phyloP scores from a whole-genome alignment of 2,797 vertebrate genomes.

The Cyprinodon diabolis region DNA sequence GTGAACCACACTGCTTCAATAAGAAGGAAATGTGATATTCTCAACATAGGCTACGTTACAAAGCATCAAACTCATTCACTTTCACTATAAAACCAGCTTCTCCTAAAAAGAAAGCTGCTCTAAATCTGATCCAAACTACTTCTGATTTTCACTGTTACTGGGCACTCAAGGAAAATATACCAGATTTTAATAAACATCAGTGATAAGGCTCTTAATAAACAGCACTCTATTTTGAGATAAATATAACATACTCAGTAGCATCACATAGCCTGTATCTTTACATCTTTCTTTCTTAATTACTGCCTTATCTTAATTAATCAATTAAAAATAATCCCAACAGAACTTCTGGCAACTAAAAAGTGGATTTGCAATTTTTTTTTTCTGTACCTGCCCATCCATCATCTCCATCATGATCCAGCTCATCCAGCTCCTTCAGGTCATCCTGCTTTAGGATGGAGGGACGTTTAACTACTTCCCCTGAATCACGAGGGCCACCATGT shows the following conservation, averaged over 20 bases:
- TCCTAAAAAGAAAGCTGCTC: background rate
- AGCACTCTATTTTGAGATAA: background rate
- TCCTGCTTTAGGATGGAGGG: conserved; percentile 95
- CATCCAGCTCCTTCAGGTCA: conserved; percentile 92
- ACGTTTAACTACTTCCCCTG: conserved; percentile 86
- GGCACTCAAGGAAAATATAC: background rate
- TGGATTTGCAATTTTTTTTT: background rate
- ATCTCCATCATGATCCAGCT: conserved; percentile 87
- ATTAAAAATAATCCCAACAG: background rate
- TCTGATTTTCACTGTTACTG: background rate
- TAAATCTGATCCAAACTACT: background rate
- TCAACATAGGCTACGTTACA: conserved; percentile 3
- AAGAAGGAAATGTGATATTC: conserved; percentile 36
- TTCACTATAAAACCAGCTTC: conserved; percentile 5
- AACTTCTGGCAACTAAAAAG: background rate
- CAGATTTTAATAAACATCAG: background rate
- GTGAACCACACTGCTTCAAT: conserved; percentile 23
- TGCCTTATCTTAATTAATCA: background rate
- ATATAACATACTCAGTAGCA: background rate
- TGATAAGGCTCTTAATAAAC: background rate
- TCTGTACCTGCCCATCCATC: conserved; percentile 93
- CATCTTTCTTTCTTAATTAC: background rate
- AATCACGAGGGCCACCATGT: conserved; percentile 79
- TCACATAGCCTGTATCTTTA: background rate
- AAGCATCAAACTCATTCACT: conserved; percentile 19